Base-by-base conservation (phyloP, 2,797 vertebrate genomes). In the Paedocypris micromegethes region DNA sequence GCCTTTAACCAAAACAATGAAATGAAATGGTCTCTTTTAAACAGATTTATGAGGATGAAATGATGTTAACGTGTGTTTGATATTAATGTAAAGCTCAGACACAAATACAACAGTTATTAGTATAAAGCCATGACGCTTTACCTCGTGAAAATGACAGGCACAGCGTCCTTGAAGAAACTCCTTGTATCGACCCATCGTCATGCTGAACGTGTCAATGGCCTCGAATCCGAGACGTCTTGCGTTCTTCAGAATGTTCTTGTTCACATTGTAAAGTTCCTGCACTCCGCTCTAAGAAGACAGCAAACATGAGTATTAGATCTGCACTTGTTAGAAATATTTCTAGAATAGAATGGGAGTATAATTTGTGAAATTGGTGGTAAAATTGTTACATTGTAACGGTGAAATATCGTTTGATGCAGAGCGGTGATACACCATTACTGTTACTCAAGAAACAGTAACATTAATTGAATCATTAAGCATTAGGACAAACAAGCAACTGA, bases 121-220 rank as follows among this genome's bases (percentile, higher is more conserved):
- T 38, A 40, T 48, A 60, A 59, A 48, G 40, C 41, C 43, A 9
- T 23, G 4, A 37, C 3, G 4, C 7, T 59, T 84, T 88, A 98
- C 96, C 94, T 98, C 91, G 49, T 98, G 96, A 57, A 94, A 98
- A 87, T 98, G 95, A 66, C 96, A 98, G 57, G 93, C 93, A 0
- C 96, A 98, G 2, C 86, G 91, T 2, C 96, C 96, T 80, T 93
- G 93, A 64, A 98, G 86, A 77, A 98, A 98, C 83, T 98, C 96
- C 70, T 94, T 96, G 81, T 94, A 89, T 5, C 96, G 90, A 3
- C 95, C 96, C 93, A 96, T 92, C 0, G 96, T 98, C 81, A 98
- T 86, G 72, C 88, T 80, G 74, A 98, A 92, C 0, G 96, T 98
- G 86, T 98, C 95, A 5, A 97, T 90, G 49, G 86, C 94, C 87